Base-by-base conservation (phyloP, 1,140 invertebrate genomes). In the Drosophila fuyamai region DNA sequence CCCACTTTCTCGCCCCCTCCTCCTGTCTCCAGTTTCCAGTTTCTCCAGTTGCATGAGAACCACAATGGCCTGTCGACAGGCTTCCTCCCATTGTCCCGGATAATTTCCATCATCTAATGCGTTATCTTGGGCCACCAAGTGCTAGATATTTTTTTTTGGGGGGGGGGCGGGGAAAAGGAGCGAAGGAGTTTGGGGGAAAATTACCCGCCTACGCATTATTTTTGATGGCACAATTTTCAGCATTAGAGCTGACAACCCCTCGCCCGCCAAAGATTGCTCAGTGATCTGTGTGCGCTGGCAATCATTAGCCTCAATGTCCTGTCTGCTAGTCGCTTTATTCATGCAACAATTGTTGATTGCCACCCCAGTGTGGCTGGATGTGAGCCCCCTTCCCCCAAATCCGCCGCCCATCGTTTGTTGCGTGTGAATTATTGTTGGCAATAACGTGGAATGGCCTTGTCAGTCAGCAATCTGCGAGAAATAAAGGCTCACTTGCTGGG, bases 271-370 rank as follows among this genome's bases (percentile, higher is more conserved):
- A 72, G 63, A 82, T 80, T 88, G 84, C 74, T 76, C 84, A 88
- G 80, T 90, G 84, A 88, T 88, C 84, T 88, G 83, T 89, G 77
- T 55, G 62, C 16, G 66, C 38, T 67, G 80, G 84, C 76, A 83
- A 89, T 88, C 83, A 88, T 88, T 88, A 89, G 83, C 68, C 81
- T 44, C 61, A 62, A 77, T 67, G 74, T 76, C 50, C 55, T 61
- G 55, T 6, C 50, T 41, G 56, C 57, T 67, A 44, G n/a, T 56
- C 70, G 62, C 50, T 60, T 82, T 68, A 86, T 73, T 86, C 83
- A 88, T 89, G 83, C 83, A 88, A 88, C 79, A 88, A 88, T 88
- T 88, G 83, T 88, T 83, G 79, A 88, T 88, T 83, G 79, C 76
- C 63, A 35, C n/a, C 43, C 23, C 59, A 67, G 63, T 44, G 23